A percentile compares a stretch with the other conserved stretches of the same genome.
phyloP scores from a whole-genome alignment of 2,888 invertebrate genomes.

The Cryptocephalus primarius region DNA sequence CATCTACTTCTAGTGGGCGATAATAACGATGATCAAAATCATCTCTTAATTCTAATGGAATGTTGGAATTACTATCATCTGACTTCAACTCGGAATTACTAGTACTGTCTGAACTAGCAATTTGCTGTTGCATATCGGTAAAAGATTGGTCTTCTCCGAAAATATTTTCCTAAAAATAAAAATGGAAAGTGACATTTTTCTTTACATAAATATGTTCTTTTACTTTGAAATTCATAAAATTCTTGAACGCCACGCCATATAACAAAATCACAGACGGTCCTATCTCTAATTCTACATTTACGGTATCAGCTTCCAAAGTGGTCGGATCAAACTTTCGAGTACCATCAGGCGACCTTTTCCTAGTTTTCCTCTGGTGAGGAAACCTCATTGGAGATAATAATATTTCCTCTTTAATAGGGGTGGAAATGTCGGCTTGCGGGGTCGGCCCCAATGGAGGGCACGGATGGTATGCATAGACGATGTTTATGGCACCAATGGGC shows the following conservation, averaged over 20 bases:
- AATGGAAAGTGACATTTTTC: background rate
- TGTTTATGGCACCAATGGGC: slow-evolving; percentile 84
- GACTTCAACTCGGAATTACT: slow-evolving; percentile 43
- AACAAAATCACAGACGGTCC: slow-evolving; percentile 86
- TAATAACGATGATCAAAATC: slow-evolving; percentile 78
- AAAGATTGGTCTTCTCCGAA: slow-evolving; percentile 94
- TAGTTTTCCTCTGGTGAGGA: slow-evolving; percentile 47
- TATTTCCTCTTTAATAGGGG: slow-evolving; percentile 90
- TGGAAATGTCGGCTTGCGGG: slow-evolving; percentile 85
- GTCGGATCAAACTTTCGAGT: slow-evolving; percentile 77
- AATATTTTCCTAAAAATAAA: slow-evolving; percentile 68
- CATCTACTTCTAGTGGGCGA: slow-evolving; percentile 81
- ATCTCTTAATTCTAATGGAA: slow-evolving; percentile 70
- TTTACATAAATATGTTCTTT: background rate
- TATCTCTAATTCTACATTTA: slow-evolving; percentile 87
- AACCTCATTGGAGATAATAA: slow-evolving; percentile 85
- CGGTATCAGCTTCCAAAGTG: slow-evolving; percentile 74
- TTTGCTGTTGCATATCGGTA: slow-evolving; percentile 73
- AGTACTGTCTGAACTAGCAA: slow-evolving; percentile 27
- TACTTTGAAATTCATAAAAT: slow-evolving; percentile 77
- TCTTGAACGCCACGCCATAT: slow-evolving; percentile 84
- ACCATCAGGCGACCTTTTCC: slow-evolving; percentile 41
- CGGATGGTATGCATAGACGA: slow-evolving; percentile 86
- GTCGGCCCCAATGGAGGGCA: slow-evolving; percentile 79
- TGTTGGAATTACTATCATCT: slow-evolving; percentile 52